phyloP scores from a whole-genome alignment of 2,113 vertebrate genomes.

The Barbus barbus region DNA sequence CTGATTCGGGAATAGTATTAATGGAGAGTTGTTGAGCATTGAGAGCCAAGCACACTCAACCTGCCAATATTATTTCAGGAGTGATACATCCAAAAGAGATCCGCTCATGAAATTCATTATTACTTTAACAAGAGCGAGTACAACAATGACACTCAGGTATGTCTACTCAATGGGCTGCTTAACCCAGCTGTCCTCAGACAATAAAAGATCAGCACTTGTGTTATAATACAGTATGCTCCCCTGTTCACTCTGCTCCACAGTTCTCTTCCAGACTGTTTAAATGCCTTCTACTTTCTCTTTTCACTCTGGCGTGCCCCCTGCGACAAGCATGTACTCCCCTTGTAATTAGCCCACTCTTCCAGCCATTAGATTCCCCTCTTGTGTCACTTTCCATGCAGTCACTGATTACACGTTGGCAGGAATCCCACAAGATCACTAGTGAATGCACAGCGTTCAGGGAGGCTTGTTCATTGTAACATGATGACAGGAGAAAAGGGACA shows the following conservation, averaged over 20 bases:
- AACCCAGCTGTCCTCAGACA: conserved; percentile 11
- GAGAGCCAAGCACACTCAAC: neutral
- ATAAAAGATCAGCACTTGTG: conserved; percentile 19
- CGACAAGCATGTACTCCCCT: neutral
- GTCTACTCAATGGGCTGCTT: neutral
- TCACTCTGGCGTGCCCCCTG: conserved; percentile 30
- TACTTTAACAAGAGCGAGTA: too few relatives aligned
- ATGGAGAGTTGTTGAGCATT: neutral
- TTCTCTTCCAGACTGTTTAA: conserved; percentile 26
- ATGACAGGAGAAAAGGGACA: neutral
- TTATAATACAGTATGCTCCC: conserved; percentile 2
- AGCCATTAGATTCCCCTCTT: conserved; percentile 28
- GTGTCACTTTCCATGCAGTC: conserved; percentile 18
- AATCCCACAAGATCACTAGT: conserved; percentile 14
- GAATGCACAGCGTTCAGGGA: neutral
- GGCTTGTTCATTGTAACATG: conserved; percentile 11
- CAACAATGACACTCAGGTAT: neutral
- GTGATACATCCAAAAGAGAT: conserved; percentile 13
- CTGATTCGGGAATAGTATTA: neutral
- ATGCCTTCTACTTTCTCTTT: conserved; percentile 1
- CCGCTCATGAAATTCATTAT: neutral
- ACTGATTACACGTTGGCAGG: conserved; percentile 26
- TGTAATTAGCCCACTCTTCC: conserved; percentile 38
- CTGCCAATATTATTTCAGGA: neutral
- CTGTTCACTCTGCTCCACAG: conserved; percentile 1